Percentiles rank a stretch among this genome's conserved stretches.
These are phyloP conservation scores for Belonocnema kinseyi DNA, from an alignment of 1,140 invertebrate species.

Conservation along the genomic window DNA sequence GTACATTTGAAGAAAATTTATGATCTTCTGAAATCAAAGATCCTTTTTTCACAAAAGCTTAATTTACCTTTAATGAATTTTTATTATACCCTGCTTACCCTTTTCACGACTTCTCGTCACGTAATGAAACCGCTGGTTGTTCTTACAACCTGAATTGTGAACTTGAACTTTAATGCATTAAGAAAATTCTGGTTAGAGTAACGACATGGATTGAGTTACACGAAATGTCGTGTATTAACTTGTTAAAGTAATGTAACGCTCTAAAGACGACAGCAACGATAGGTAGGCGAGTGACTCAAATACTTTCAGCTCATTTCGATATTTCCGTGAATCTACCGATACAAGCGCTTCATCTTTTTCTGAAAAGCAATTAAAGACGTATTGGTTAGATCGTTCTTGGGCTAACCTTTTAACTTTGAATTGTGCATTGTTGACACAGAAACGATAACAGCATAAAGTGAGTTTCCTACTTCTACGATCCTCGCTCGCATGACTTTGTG, in stretches of 20 bases:
- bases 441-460: constrained; percentile 18
- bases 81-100: constrained; percentile 5
- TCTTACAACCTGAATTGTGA: neutral
- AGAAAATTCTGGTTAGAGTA: constrained; percentile 49
- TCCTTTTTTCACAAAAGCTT: neutral
- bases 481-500: constrained; percentile 4
- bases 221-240: constrained; percentile 9
- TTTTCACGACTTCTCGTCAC: constrained; percentile 23
- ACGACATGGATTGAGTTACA: constrained; percentile 47
- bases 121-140: neutral
- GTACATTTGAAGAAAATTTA: neutral
- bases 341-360: neutral
- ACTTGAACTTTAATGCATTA: constrained; percentile 37
- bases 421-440: constrained; percentile 5
- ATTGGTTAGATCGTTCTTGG: neutral
- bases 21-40: neutral
- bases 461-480: constrained; percentile 10
- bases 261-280: neutral
- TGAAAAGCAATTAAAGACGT: neutral
- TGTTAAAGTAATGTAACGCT: neutral
- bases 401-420: neutral
- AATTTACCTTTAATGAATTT: constrained; percentile 12
- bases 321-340: neutral
- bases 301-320: neutral
- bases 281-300: neutral